Percentiles rank a stretch among this genome's conserved stretches.
Conservation (phyloP, 64 coral and sea anemone species). For the Porites australiensis region DNA sequence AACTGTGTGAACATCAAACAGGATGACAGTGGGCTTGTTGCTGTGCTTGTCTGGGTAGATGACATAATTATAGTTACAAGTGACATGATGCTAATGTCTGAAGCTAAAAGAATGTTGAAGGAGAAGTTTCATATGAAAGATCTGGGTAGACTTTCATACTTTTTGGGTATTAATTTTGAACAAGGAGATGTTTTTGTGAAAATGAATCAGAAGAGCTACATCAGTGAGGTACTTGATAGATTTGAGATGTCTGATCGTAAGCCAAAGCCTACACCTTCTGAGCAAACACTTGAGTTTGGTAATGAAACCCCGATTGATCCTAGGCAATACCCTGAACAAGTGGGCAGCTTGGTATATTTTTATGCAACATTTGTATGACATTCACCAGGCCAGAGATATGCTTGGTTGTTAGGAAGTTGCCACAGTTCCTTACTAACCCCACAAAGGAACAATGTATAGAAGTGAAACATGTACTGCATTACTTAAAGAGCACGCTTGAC, state of each 20-base stretch:
- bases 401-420: no score
- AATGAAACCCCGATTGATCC: conserved; percentile 30
- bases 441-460: no score
- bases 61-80: conserved; percentile 45
- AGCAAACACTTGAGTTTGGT: conserved; percentile 64
- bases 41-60: no score
- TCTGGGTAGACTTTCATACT: no score
- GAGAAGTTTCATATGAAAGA: no score
- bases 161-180: conserved; percentile 9
- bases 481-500: no score
- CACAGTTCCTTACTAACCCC: no score
- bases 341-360: conserved; percentile 73
- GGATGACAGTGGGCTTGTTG: conserved; percentile 29
- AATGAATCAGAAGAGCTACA: conserved; percentile 33
- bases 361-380: no score
- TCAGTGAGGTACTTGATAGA: conserved; percentile 47
- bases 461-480: no score
- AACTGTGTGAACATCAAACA: conserved; percentile 47
- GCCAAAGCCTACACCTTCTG: conserved; percentile 47
- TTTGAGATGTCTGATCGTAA: conserved; percentile 79
- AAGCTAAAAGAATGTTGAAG: no score
- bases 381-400: no score
- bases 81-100: no score
- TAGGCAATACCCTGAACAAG: conserved; percentile 45
- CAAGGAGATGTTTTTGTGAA: background rate